Evolutionary conservation across 2,113 vertebrate species (phyloP), one percentile per base, ranked within the genome.

Genomic region (Melanerpes aurifrons): DNA sequence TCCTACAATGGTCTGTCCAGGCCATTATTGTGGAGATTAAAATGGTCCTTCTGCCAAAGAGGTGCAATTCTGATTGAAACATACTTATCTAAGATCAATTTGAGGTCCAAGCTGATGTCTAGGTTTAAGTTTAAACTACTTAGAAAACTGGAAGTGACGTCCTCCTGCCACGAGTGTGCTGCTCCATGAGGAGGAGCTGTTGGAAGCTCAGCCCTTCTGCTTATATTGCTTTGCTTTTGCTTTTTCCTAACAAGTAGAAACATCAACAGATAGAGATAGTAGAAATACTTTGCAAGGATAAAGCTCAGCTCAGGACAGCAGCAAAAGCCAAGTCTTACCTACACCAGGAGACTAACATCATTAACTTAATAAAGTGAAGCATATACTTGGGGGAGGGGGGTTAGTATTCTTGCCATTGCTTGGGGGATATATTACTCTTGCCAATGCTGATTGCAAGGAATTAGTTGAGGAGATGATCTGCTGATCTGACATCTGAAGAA

Each of bases 191-290:
- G 19, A 56, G 24, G 19, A 83, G 47, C 26, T 76, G 12, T 26
- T 19, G 48, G 25, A 37, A 29, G 29, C 40, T 78, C 57, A 69
- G 35, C 15, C 43, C 15, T 54, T 24, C 13, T 59, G 57, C 25
- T 50, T 85, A 80, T 31, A 18, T 25, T 15, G 20, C 20, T 66
- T 48, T 67, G 18, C 7, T 58, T 68, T 63, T 56, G 63, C 5
- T 21, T 43, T 82, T 58, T 47, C 35, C 15, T 64, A 48, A 19
- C 16, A 68, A 71, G 59, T 7, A 28, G 3, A 9, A 31, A 37
- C 2, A 4, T 19, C 62, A 67, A 4, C 25, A 43, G 25, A 40
- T 16, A 12, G 0, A 37, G 19, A 5, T 12, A 43, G 21, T 37
- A 64, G 48, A 82, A 54, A 57, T 11, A 43, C 3, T n/a, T 73